Evolutionary conservation across 2,888 invertebrate species (phyloP).

Genomic region (Chymomyza fuscimana): DNA sequence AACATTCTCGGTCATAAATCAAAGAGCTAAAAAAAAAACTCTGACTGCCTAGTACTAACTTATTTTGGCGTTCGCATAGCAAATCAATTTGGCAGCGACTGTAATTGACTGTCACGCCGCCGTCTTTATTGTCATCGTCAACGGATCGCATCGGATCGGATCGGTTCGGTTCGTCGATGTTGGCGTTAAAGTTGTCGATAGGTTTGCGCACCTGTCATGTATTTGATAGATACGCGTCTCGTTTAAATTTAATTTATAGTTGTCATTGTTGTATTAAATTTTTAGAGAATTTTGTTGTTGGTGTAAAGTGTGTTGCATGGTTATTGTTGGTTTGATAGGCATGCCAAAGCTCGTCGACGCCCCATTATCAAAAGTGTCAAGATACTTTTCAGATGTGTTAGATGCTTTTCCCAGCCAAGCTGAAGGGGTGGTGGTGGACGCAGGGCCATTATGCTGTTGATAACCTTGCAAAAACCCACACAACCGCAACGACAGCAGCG

Average conservation of each 20-base stretch:
- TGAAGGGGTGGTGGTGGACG: not conserved
- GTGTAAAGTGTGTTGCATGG: slow-evolving; percentile 18
- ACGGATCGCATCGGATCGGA: not conserved
- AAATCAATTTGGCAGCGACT: slow-evolving; percentile 33
- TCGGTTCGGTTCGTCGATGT: not conserved
- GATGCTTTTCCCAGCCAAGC: not conserved
- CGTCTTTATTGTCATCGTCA: not conserved
- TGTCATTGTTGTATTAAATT: slow-evolving; percentile 8
- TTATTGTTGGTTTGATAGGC: not conserved
- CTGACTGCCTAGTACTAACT: not conserved
- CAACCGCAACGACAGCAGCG: not conserved
- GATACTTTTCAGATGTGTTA: not conserved
- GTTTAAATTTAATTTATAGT: not conserved
- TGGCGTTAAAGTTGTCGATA: slow-evolving; percentile 9
- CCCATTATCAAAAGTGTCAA: not conserved
- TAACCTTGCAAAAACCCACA: not conserved
- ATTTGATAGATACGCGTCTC: not conserved
- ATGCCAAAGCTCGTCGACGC: not conserved
- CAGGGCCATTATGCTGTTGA: not conserved
- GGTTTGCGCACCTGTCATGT: slow-evolving; percentile 28
- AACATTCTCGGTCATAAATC: not conserved
- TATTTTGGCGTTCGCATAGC: slow-evolving; percentile 13
- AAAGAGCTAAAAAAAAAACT: not conserved
- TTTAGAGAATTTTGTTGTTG: not conserved
- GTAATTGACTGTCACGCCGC: slow-evolving; percentile 42